A percentile compares a stretch with the other conserved stretches of the same genome.
Evolutionary conservation across 1,140 invertebrate species (phyloP).

Genomic region (Drosophila suzukii): DNA sequence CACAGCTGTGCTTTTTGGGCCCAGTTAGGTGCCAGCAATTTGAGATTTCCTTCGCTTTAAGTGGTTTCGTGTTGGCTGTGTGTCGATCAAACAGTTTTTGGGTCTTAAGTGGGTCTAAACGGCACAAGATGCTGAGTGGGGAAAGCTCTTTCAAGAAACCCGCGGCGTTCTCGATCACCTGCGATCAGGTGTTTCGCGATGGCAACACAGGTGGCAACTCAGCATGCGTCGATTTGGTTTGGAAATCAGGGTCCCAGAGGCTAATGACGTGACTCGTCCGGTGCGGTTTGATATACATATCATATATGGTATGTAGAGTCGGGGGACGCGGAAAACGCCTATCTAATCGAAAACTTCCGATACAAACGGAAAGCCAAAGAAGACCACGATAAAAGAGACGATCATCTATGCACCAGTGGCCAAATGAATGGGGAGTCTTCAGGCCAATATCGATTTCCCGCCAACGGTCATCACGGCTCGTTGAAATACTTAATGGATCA

Average conservation of each 20-base stretch:
- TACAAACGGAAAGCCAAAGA: conserved; percentile 32
- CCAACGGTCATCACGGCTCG: conserved; percentile 7
- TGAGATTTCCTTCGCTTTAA: conserved; percentile 8
- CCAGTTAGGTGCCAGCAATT: conserved; percentile 5
- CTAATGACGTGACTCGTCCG: conserved; percentile 19
- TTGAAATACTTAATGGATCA: conserved; percentile 1
- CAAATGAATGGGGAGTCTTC: conserved; percentile 11
- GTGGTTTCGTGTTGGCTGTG: conserved; percentile 9
- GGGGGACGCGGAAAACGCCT: conserved; percentile 13
- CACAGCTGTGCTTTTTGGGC: conserved; percentile 4
- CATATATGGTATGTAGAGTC: neutral
- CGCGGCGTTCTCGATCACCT: neutral
- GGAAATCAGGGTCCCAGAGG: conserved; percentile 29
- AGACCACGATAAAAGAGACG: conserved; percentile 25
- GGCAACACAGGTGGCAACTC: conserved; percentile 1
- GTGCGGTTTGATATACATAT: neutral
- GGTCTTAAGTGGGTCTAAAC: neutral
- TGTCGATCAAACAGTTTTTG: conserved; percentile 17
- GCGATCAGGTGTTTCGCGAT: neutral
- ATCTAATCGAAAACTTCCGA: conserved; percentile 75
- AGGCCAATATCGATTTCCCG: neutral
- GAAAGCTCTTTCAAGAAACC: conserved; percentile 10
- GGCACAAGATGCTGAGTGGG: conserved; percentile 9
- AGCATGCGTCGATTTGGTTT: conserved; percentile 19
- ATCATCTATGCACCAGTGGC: conserved; percentile 15